phyloP scores from a whole-genome alignment of 2,113 vertebrate species.

The Chlamydotis undulata region DNA sequence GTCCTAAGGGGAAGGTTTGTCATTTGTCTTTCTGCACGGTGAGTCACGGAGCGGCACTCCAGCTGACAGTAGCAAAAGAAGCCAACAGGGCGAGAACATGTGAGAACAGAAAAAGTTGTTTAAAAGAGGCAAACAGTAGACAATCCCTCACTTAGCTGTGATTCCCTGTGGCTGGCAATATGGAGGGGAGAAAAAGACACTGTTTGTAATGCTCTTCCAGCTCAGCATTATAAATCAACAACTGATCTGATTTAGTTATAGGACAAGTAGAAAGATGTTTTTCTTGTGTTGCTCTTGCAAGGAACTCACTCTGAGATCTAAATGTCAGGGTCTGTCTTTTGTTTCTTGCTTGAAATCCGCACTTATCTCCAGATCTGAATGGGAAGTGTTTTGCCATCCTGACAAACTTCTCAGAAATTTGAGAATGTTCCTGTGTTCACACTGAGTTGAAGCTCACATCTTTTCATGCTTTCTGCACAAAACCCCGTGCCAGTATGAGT shows the following conservation, averaged over 20 bases:
- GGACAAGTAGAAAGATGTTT: constrained; percentile 1
- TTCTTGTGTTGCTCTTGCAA: neutral
- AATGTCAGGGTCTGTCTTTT: constrained; percentile 57
- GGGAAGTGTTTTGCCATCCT: constrained; percentile 46
- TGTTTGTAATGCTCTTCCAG: constrained; percentile 30
- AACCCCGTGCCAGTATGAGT: neutral
- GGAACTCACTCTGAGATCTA: neutral
- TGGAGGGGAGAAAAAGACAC: neutral
- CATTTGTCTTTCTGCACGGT: neutral
- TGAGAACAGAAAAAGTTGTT: neutral
- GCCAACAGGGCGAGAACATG: neutral
- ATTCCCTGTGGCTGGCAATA: constrained; percentile 14
- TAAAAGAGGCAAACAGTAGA: neutral
- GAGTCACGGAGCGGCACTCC: constrained; percentile 27
- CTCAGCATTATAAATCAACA: neutral
- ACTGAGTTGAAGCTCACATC: neutral
- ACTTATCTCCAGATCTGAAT: constrained; percentile 51
- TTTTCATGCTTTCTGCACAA: neutral
- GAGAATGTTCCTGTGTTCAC: neutral
- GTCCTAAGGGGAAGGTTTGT: constrained; percentile 32
- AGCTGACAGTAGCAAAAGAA: constrained; percentile 28
- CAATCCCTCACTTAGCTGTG: neutral
- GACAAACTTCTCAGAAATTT: neutral
- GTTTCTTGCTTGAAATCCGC: constrained; percentile 23
- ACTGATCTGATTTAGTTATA: neutral